Evolutionary conservation across 2,113 vertebrate species (phyloP), one percentile per base, ranked within the genome.

Genomic region (Bubo scandiacus): DNA sequence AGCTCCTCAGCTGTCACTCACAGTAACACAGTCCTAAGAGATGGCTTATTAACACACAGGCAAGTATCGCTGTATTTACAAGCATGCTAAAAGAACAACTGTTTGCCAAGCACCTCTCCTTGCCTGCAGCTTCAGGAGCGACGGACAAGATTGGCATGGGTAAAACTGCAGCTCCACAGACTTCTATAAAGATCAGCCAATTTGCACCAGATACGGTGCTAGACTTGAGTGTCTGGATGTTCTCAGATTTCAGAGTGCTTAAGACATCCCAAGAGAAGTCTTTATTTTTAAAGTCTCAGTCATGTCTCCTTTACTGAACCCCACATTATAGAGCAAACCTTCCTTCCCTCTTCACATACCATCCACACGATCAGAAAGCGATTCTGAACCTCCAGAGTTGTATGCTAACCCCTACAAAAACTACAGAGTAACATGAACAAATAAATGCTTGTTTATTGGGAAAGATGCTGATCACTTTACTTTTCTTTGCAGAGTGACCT

Each of bases 241-340:
- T 51, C 74, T 87, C 90, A 59, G 19, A 27, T 20, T 5, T 40
- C 36, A 17, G 29, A 71, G 18, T 89, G 40, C 45, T 65, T 6
- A 54, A 80, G 49, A 52, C 26, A 83, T 16, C 54, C 45, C 40
- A 49, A 70, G 34, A 49, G 29, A 12, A 34, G n/a, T 1, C 36
- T 55, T 68, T 5, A 59, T 23, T 75, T 84, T 91, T 45, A 26
- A 85, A 62, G 29, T 52, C 54, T 52, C 34, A 47, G 19, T 5
- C 58, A 6, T 0, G 0, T 8, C 54, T 81, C 42, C 45, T 57
- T 65, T 26, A 43, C 27, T 5, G 32, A 87, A 16, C 15, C 10
- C 4, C 0, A 0, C 18, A 8, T 8, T 20, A 43, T 1, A 62
- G 5, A 12, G 26, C 19, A 55, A n/a, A 3, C 1, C 29, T 40